Conservation (phyloP, 2,888 invertebrate genomes). For the Taphrorychus bicolor region DNA sequence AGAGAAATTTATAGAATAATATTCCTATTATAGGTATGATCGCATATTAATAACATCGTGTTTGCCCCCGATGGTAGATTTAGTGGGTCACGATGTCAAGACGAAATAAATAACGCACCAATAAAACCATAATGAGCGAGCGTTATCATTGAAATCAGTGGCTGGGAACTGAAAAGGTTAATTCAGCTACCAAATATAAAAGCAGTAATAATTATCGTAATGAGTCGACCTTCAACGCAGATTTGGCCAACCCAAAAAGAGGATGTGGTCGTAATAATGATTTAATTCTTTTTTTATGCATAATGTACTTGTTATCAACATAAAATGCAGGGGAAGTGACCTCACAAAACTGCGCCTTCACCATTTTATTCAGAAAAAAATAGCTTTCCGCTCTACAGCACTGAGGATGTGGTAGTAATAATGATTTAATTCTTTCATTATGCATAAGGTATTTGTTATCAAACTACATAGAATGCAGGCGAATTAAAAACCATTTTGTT, state of each 20-base stretch:
- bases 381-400: no score
- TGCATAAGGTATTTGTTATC: no score
- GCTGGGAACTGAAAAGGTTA: constrained; percentile 8
- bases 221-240: background rate
- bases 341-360: no score
- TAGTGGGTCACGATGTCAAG: constrained; percentile 18
- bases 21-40: constrained; percentile 7
- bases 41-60: background rate
- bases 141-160: constrained; percentile 1
- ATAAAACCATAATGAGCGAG: constrained; percentile 11
- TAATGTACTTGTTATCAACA: no score
- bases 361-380: no score
- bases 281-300: no score
- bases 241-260: background rate
- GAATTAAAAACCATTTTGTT: no score
- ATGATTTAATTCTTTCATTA: no score
- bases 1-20: background rate
- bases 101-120: background rate
- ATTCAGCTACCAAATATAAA: constrained; percentile 1
- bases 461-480: no score
- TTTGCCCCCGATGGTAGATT: constrained; percentile 6
- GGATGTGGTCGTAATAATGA: no score
- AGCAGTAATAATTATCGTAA: background rate
- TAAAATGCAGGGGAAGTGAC: no score
- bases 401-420: no score